Evolutionary conservation across 2,888 invertebrate genomes (phyloP).

Genomic region (Antitype chi): DNA sequence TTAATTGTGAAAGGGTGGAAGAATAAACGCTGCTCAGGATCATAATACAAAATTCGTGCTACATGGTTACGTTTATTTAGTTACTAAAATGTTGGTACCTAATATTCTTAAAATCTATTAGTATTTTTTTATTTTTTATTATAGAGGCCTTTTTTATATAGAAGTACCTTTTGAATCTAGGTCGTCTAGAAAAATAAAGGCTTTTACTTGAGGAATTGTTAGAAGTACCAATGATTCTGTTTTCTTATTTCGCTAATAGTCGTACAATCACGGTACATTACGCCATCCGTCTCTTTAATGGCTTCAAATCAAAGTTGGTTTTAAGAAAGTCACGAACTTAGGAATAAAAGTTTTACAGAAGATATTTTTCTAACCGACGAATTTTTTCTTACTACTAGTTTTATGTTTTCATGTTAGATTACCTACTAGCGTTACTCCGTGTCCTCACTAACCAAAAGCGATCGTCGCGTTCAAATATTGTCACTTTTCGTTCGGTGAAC

Average conservation of each 20-base stretch:
- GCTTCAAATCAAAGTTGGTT: slow-evolving; percentile 51
- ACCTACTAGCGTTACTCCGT: background rate
- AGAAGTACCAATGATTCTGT: slow-evolving; percentile 26
- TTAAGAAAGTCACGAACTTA: slow-evolving; percentile 29
- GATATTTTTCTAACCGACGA: background rate
- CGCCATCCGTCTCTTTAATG: slow-evolving; percentile 41
- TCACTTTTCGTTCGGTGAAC: background rate
- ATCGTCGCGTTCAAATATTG: background rate
- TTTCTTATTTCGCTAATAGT: slow-evolving; percentile 30
- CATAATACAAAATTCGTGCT: background rate
- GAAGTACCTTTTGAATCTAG: background rate
- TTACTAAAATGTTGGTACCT: background rate
- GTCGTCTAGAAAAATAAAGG: background rate
- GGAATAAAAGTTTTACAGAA: slow-evolving; percentile 21
- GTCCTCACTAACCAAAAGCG: background rate
- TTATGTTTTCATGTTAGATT: background rate
- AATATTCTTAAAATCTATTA: background rate
- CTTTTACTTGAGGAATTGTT: background rate
- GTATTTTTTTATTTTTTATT: background rate
- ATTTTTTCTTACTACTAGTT: background rate
- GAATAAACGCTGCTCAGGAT: background rate
- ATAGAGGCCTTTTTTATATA: background rate
- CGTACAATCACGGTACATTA: slow-evolving; percentile 49
- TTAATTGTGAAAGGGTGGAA: background rate
- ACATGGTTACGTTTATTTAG: too few relatives aligned